These are phyloP conservation scores for Augochlora pura DNA, from an alignment of 1,140 invertebrate genomes.

Conservation along the genomic window DNA sequence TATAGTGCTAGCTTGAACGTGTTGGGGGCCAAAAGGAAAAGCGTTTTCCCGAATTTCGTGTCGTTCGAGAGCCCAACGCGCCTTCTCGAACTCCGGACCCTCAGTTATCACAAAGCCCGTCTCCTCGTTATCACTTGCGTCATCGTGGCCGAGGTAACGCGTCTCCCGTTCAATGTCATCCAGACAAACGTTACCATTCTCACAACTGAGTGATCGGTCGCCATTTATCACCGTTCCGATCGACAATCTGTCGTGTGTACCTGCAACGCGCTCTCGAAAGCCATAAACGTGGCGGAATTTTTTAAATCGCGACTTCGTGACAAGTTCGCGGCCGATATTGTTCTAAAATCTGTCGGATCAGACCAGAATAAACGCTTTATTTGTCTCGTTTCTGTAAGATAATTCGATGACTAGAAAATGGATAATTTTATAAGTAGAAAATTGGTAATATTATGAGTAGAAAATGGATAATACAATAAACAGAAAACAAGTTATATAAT, in stretches of 20 bases:
- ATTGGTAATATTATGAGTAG: no score
- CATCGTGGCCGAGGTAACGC: slow-evolving; percentile 36
- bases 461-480: no score
- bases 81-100: neutral
- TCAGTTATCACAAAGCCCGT: neutral
- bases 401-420: no score
- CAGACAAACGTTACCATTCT: slow-evolving; percentile 44
- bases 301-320: no score
- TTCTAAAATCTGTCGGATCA: neutral
- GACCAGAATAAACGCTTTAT: neutral
- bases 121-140: slow-evolving; percentile 40
- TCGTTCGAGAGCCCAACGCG: neutral
- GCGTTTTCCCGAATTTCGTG: neutral
- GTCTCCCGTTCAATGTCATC: slow-evolving; percentile 34
- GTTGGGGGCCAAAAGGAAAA: neutral
- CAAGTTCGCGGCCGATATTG: neutral
- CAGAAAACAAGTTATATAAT: no score
- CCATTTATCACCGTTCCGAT: slow-evolving; percentile 22
- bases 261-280: neutral
- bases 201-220: slow-evolving; percentile 25
- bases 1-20: neutral
- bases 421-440: no score
- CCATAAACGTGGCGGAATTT: neutral
- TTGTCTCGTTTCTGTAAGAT: no score
- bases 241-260: slow-evolving; percentile 5